Percentiles rank a stretch among this genome's conserved stretches.
Conservation (phyloP, 2,113 vertebrate genomes). For the Tinamus guttatus region DNA sequence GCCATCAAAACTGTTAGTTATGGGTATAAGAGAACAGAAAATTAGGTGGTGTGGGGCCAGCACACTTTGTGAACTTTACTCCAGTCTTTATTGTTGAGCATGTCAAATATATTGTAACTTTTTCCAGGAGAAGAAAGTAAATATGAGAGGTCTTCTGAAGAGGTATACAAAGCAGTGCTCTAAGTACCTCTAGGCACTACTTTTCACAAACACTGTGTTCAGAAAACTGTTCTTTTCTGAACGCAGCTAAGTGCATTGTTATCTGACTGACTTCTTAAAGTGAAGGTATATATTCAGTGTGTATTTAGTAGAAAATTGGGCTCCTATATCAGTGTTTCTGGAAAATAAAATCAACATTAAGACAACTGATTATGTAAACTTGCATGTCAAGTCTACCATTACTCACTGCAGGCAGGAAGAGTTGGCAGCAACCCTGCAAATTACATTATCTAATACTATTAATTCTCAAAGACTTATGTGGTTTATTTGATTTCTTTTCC, state of each 20-base stretch:
- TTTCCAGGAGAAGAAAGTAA: background rate
- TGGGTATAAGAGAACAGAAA: slow-evolving; percentile 75
- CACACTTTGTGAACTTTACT: background rate
- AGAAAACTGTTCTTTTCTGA: background rate
- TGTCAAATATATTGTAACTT: background rate
- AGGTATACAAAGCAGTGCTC: background rate
- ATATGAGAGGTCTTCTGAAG: background rate
- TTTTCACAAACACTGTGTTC: background rate
- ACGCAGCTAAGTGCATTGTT: background rate
- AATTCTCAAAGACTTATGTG: background rate
- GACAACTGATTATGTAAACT: background rate
- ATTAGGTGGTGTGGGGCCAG: slow-evolving; percentile 79
- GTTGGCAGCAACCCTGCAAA: background rate
- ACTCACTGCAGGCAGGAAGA: background rate
- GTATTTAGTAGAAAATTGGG: background rate
- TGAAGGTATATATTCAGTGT: background rate
- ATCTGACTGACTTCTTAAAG: background rate
- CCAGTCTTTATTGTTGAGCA: background rate
- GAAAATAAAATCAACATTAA: background rate
- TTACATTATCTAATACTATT: background rate
- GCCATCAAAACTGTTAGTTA: slow-evolving; percentile 80
- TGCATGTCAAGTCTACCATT: background rate
- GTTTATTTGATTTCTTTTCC: background rate
- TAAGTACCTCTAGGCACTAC: background rate
- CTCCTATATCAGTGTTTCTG: background rate